phyloP scores from a whole-genome alignment of 2,888 invertebrate genomes.

The Chromoteleia sp. region DNA sequence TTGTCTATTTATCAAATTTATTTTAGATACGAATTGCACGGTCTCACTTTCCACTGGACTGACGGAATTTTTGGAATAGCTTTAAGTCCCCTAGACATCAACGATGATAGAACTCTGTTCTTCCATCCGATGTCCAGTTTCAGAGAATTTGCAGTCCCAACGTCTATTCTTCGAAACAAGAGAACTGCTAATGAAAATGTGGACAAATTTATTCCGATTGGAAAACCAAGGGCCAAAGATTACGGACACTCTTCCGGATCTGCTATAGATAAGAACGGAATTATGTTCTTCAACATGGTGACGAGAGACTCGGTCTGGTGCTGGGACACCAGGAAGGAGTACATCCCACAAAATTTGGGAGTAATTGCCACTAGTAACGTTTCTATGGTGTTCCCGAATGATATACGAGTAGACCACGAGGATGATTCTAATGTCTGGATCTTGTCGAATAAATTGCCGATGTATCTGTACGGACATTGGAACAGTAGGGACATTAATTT shows the following conservation, averaged over 20 bases:
- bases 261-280: constrained; percentile 89
- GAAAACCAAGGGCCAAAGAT: constrained; percentile 81
- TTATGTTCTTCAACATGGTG: constrained; percentile 93
- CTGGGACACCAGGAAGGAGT: constrained; percentile 91
- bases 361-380: constrained; percentile 87
- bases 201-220: constrained; percentile 81
- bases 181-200: constrained; percentile 79
- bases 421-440: constrained; percentile 90
- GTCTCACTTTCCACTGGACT: constrained; percentile 92
- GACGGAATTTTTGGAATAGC: constrained; percentile 93
- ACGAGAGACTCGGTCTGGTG: constrained; percentile 91
- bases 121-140: constrained; percentile 94
- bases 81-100: constrained; percentile 86
- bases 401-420: constrained; percentile 91
- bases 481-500: constrained; percentile 89
- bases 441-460: constrained; percentile 90
- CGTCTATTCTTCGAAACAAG: constrained; percentile 88
- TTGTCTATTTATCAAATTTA: not conserved
- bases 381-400: constrained; percentile 92
- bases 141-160: constrained; percentile 90
- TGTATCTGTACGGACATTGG: constrained; percentile 89
- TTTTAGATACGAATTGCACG: constrained; percentile 89
- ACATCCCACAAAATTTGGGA: constrained; percentile 87
- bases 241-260: constrained; percentile 91
- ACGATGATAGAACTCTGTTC: constrained; percentile 88